Base-by-base conservation (phyloP, 2,888 invertebrate species). In the Platycheirus rosarum region DNA sequence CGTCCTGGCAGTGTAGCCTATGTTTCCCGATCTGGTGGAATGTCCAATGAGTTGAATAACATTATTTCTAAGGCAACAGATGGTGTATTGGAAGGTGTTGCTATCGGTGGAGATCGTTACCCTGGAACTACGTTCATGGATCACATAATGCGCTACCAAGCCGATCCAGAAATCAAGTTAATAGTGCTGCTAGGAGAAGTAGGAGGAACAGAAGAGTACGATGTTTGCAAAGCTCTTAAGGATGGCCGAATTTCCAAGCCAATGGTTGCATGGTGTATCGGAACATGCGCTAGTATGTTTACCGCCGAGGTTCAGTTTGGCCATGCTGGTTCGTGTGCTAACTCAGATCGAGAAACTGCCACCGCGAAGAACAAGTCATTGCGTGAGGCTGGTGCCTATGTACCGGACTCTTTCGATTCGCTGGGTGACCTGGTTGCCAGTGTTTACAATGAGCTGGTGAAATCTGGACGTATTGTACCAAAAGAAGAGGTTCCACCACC, bases 1-100 rank as follows among this genome's bases (percentile, higher is more conserved):
- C 92, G 99, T 26, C 96, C 98, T 0, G 99, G 99, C 89, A 97
- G 98, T 88, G 97, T 99, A 65, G 99, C 98, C 0, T 99, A 99
- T 90, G 99, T 99, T 0, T 99, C 98, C 0, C 94, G 99, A 18
- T 99, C 98, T 0, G 99, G 99, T 29, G 99, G 99, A 7, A 99
- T 99, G 99, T 98, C 98, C 57, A 99, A 99, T 90, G 99, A 99
- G 89, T 92, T 99, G 78, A 99, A 99, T 92, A 99, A 99, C 90
- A 98, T 99, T 55, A 93, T 99, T 79, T 96, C 98, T 0, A 97
- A 98, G 88, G 95, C 98, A 65, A 98, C 99, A 0, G 97, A 99
- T 91, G 99, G 99, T 3, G 99, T 98, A 0, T 95, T 96, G 86
- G 99, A 99, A 90, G 99, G 99, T 2, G 96, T 99, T 5, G 99